Conservation (phyloP, 2,888 invertebrate species). For the Apeira syringaria region DNA sequence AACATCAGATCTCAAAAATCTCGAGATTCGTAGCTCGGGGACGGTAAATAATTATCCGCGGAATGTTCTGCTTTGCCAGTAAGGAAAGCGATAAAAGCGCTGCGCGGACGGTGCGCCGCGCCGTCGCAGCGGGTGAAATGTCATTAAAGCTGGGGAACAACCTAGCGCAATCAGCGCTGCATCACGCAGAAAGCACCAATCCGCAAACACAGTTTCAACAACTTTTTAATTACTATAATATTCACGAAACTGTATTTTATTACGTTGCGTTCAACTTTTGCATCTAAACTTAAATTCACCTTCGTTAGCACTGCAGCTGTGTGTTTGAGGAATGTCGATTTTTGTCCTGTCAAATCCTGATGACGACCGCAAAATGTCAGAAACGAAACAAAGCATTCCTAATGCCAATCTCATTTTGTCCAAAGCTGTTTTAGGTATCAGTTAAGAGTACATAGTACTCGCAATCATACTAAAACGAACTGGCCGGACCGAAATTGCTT, state of each 20-base stretch:
- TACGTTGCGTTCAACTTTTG: constrained; percentile 7
- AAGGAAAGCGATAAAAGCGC: constrained; percentile 25
- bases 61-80: constrained; percentile 16
- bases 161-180: neutral
- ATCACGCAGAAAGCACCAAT: neutral
- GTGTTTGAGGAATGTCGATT: too few relatives aligned
- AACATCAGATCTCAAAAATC: constrained; percentile 11
- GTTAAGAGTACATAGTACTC: constrained; percentile 22
- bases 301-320: too few relatives aligned
- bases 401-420: constrained; percentile 20
- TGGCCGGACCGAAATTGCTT: constrained; percentile 20
- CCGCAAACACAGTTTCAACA: constrained; percentile 13
- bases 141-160: constrained; percentile 11
- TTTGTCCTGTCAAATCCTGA: neutral
- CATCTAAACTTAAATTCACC: constrained; percentile 4
- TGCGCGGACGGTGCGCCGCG: constrained; percentile 1
- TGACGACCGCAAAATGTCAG: constrained; percentile 9
- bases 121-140: constrained; percentile 4
- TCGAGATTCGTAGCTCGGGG: constrained; percentile 14
- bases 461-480: constrained; percentile 28
- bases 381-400: constrained; percentile 12
- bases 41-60: constrained; percentile 25
- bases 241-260: constrained; percentile 22
- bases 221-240: constrained; percentile 29
- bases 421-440: constrained; percentile 20